phyloP scores from a whole-genome alignment of 2,888 invertebrate genomes.

The Agapetus fuscipes region DNA sequence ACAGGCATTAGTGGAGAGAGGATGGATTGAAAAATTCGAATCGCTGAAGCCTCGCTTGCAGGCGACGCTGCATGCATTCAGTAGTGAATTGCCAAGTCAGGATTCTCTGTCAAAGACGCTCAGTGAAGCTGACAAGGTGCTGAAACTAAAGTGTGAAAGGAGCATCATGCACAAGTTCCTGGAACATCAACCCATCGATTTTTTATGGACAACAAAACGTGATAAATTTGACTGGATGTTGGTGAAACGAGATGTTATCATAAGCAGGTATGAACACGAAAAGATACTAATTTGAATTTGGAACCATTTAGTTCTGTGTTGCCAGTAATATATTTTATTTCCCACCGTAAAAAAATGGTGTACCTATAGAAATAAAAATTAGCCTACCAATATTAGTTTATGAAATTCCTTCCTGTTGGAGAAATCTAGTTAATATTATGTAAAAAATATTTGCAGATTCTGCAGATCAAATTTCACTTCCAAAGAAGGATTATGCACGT shows the following conservation, averaged over 20 bases:
- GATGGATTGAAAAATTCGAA: conserved; percentile 64
- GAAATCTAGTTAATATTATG: too few species aligned
- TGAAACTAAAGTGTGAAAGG: conserved; percentile 40
- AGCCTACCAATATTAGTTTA: background rate
- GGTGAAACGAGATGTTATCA: conserved; percentile 42
- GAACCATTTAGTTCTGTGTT: conserved; percentile 1
- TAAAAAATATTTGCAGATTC: too few species aligned
- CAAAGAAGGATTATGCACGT: conserved; percentile 77
- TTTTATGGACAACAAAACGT: conserved; percentile 82
- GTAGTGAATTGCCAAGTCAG: background rate
- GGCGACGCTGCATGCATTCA: background rate
- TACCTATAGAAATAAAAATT: too few species aligned
- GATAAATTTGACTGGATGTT: conserved; percentile 69
- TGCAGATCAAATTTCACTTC: conserved; percentile 84
- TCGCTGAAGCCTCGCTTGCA: conserved; percentile 15
- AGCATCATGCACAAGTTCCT: conserved; percentile 67
- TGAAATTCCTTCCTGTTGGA: too few species aligned
- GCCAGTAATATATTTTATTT: too few species aligned
- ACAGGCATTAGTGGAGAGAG: conserved; percentile 56
- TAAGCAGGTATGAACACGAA: conserved; percentile 36
- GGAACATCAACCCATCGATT: conserved; percentile 71
- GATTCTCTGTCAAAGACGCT: conserved; percentile 7
- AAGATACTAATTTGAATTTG: conserved; percentile 2
- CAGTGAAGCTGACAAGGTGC: conserved; percentile 31
- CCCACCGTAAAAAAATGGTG: too few species aligned